Conservation (phyloP, 1,140 invertebrate species). For the Lineus longissimus region DNA sequence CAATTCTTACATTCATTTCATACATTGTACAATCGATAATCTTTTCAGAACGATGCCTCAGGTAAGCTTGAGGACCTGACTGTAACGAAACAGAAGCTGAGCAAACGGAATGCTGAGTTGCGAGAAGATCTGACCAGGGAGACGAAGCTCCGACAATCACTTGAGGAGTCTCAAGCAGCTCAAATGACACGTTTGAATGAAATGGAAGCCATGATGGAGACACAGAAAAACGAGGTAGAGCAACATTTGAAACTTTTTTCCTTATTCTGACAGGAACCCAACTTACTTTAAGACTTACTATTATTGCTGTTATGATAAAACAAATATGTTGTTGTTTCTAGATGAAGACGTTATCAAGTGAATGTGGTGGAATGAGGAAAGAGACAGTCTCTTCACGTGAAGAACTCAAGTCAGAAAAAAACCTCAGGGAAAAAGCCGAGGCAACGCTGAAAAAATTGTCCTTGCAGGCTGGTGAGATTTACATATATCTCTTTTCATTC, state of each 20-base stretch:
- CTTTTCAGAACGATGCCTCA: constrained; percentile 25
- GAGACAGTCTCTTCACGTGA: background rate
- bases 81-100: constrained; percentile 30
- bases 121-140: constrained; percentile 36
- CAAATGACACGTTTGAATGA: constrained; percentile 32
- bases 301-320: too few relatives aligned
- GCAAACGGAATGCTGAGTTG: constrained; percentile 26
- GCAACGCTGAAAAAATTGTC: background rate
- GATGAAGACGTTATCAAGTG: background rate
- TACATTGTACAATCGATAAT: background rate
- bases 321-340: background rate
- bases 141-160: constrained; percentile 33
- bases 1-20: too few relatives aligned
- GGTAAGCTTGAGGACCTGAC: constrained; percentile 28
- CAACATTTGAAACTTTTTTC: background rate
- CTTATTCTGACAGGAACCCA: too few relatives aligned
- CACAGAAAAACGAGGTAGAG: constrained; percentile 28
- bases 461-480: constrained; percentile 15
- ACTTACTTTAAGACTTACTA: too few relatives aligned
- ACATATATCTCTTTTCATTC: background rate
- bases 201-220: constrained; percentile 35
- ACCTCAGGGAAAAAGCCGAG: constrained; percentile 4
- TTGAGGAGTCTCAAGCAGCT: constrained; percentile 42
- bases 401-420: constrained; percentile 21
- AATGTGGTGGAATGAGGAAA: background rate